Evolutionary conservation across 2,888 invertebrate genomes (phyloP), one percentile per base, ranked within the genome.

Genomic region (Tineola bisselliella): DNA sequence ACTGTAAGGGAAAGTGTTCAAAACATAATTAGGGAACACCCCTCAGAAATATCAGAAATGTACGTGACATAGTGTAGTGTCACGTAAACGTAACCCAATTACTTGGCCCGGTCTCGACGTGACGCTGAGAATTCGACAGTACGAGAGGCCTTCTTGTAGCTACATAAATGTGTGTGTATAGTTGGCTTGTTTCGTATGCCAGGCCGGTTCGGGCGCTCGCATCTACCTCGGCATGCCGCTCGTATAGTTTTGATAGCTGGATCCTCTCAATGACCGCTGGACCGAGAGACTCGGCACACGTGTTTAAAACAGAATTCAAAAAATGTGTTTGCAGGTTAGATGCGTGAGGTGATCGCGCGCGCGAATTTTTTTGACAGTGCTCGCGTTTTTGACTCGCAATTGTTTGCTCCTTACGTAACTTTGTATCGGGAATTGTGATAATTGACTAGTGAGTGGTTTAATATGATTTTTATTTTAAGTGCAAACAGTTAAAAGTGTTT

Each of bases 221-320:
- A 83, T 76, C 77, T 76, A 77, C 72, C 67, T 73, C 68, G 18
- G 44, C 66, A 67, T 67, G 56, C 44, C 44, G 44, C 19, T 18
- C 66, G 54, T 61, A 60, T 62, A 63, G 61, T 64, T 63, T 63
- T 65, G 66, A 64, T 65, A 64, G 64, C 64, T 63, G 78, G 75
- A 76, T 61, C 77, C 79, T 77, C 72, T 89, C 90, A 90, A 90
- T 90, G 90, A 89, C 90, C 89, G 89, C 88, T 88, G 88, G 89
- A 88, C 89, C 89, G 88, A 87, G 84, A 81, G 83, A 78, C 84
- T 74, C 81, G 84, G 77, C 88, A 88, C 89, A 89, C 89, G 89
- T 88, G 88, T 83, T 71, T 71, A 13, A 33, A 58, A 58, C 31
- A 15, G 13, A 58, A 33, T 58, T 17, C 2, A n/a, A 13, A 30